These are phyloP conservation scores for Palythoa heliodiscus DNA, from an alignment of 92 coral and sea anemone genomes.

Conservation along the genomic window DNA sequence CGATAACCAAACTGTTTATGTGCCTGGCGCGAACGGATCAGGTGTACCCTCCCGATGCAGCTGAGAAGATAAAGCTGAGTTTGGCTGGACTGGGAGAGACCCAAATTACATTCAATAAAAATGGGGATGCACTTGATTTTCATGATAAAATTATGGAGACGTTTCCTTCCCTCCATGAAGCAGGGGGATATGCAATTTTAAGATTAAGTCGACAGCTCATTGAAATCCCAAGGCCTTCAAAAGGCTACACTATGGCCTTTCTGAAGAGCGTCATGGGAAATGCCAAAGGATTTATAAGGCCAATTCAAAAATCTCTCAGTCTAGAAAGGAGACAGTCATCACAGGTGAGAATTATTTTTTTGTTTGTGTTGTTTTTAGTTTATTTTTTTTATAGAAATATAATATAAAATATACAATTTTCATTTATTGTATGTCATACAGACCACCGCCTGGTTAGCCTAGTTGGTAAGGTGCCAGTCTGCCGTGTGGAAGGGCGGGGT, in stretches of 20 bases:
- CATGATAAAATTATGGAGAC: slow-evolving; percentile 51
- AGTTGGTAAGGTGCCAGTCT: too few species aligned
- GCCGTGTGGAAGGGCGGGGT: too few species aligned
- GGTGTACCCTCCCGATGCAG: slow-evolving; percentile 32
- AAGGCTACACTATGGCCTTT: slow-evolving; percentile 49
- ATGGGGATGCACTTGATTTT: slow-evolving; percentile 47
- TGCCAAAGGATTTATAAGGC: slow-evolving; percentile 52
- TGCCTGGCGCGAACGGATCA: slow-evolving; percentile 40
- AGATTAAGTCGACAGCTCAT: slow-evolving; percentile 44
- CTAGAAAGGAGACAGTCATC: slow-evolving; percentile 1
- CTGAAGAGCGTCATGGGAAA: slow-evolving; percentile 57
- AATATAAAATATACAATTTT: too few species aligned
- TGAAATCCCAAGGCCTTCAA: slow-evolving; percentile 48
- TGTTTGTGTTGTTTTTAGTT: too few species aligned
- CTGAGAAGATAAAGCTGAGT: slow-evolving; percentile 45
- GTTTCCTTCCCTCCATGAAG: slow-evolving; percentile 49
- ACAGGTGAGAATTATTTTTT: too few species aligned
- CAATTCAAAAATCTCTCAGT: slow-evolving; percentile 38
- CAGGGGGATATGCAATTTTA: slow-evolving; percentile 56
- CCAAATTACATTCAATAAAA: slow-evolving; percentile 46
- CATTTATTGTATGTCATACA: too few species aligned
- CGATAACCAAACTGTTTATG: slow-evolving; percentile 23
- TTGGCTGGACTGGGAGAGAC: slow-evolving; percentile 51
- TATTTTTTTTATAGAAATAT: too few species aligned
- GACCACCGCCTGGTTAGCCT: too few species aligned